A percentile compares a stretch with the other conserved stretches of the same genome.
Evolutionary conservation across 2,113 vertebrate genomes (phyloP).

Genomic region (Chrysochloris asiatica): DNA sequence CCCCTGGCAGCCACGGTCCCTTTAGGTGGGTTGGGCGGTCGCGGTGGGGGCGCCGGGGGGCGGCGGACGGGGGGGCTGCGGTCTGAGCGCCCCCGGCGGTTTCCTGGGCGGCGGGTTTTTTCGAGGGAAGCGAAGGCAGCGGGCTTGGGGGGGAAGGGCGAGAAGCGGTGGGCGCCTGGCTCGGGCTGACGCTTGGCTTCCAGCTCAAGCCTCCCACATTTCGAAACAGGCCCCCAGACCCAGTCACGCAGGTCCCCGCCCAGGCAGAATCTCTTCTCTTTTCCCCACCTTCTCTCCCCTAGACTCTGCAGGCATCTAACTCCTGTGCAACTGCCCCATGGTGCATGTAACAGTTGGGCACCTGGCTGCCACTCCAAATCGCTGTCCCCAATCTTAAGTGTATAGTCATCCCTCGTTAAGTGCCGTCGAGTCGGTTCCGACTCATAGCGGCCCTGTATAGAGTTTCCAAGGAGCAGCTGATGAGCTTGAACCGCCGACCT

Average conservation of each 20-base stretch:
- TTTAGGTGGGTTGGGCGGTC: conserved; percentile 80
- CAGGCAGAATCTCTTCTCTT: background rate
- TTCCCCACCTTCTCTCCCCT: background rate
- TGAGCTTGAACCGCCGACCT: too few relatives aligned
- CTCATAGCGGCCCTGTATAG: too few relatives aligned
- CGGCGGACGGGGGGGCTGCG: conserved; percentile 63
- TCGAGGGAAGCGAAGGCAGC: conserved; percentile 76
- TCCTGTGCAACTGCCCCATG: background rate
- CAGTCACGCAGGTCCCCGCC: background rate
- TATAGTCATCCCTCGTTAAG: too few relatives aligned
- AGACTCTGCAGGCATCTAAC: background rate
- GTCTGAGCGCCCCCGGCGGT: conserved; percentile 75
- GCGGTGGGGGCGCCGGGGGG: conserved; percentile 64
- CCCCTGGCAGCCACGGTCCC: conserved; percentile 70
- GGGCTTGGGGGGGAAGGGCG: background rate
- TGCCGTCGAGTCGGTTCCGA: too few relatives aligned
- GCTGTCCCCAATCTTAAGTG: background rate
- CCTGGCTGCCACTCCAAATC: background rate
- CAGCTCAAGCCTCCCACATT: conserved; percentile 19
- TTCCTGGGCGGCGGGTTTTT: conserved; percentile 76
- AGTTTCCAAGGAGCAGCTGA: too few relatives aligned
- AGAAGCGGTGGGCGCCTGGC: conserved; percentile 21
- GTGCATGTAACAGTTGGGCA: conserved; percentile 39
- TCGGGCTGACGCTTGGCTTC: background rate
- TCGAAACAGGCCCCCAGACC: background rate